These are phyloP conservation scores for Itoplectis maculator DNA, from an alignment of 2,888 invertebrate species.

Conservation along the genomic window DNA sequence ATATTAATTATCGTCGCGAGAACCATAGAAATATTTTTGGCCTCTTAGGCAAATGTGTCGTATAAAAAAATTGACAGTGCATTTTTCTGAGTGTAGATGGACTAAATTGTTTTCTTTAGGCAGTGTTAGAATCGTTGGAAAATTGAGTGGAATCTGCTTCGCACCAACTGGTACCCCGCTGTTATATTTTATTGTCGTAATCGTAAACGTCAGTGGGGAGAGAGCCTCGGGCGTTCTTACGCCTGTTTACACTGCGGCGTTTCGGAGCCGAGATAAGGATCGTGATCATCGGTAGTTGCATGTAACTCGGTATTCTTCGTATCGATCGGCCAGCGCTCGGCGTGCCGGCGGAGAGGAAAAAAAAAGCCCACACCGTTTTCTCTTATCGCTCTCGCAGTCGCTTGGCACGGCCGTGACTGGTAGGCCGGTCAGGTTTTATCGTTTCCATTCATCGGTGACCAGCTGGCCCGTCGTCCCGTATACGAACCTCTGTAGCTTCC, in stretches of 20 bases:
- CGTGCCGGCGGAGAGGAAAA: constrained; percentile 52
- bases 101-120: no score
- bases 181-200: constrained; percentile 13
- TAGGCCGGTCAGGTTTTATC: constrained; percentile 58
- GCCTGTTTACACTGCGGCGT: constrained; percentile 29
- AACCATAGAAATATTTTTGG: no score
- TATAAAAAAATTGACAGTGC: no score
- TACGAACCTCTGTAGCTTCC: constrained; percentile 35
- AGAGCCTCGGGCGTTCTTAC: constrained; percentile 7
- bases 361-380: no score
- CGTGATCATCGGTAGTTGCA: constrained; percentile 53
- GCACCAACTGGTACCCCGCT: background rate
- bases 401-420: constrained; percentile 44
- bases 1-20: no score
- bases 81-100: no score
- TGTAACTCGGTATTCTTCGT: constrained; percentile 40
- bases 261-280: constrained; percentile 54
- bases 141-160: background rate
- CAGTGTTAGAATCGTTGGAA: background rate
- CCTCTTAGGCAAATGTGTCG: no score
- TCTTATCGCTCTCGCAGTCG: constrained; percentile 29
- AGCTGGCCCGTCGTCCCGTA: constrained; percentile 61
- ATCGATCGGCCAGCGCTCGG: constrained; percentile 59
- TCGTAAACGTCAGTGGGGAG: constrained; percentile 9
- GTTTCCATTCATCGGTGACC: constrained; percentile 64